These are phyloP conservation scores for Schrankia costaestrigalis DNA, from an alignment of 2,888 invertebrate species.

Conservation along the genomic window DNA sequence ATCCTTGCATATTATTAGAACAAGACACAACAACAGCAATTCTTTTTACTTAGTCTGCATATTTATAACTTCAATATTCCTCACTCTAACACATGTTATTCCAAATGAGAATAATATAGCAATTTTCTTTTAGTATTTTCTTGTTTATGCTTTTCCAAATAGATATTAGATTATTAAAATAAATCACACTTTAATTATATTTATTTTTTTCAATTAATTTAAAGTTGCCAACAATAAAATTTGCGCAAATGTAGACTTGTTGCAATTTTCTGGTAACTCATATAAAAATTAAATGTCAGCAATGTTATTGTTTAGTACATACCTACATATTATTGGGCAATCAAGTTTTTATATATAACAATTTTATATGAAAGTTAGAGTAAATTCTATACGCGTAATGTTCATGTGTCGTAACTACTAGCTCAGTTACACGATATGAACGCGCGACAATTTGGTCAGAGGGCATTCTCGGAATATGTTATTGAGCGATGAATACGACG, in stretches of 20 bases:
- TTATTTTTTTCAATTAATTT: no score
- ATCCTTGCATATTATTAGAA: slow-evolving; percentile 21
- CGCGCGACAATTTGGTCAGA: slow-evolving; percentile 32
- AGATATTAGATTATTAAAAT: background rate
- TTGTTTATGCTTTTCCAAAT: background rate
- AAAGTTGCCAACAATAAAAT: slow-evolving; percentile 44
- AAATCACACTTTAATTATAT: no score
- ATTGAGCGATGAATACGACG: slow-evolving; percentile 40
- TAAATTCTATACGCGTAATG: slow-evolving; percentile 40
- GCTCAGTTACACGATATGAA: slow-evolving; percentile 24
- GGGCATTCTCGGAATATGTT: slow-evolving; percentile 46
- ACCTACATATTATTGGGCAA: no score
- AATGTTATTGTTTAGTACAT: slow-evolving; percentile 34
- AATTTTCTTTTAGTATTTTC: no score
- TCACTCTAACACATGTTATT: no score
- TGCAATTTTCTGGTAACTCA: slow-evolving; percentile 42
- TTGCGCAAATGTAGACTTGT: no score
- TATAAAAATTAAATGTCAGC: slow-evolving; percentile 37
- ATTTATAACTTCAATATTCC: no score
- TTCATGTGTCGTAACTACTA: slow-evolving; percentile 47
- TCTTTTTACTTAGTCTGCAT: no score
- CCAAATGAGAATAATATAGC: no score
- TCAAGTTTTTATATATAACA: no score
- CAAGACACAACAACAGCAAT: no score
- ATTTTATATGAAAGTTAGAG: slow-evolving; percentile 55